Evolutionary conservation across 2,797 vertebrate species (phyloP), one percentile per base, ranked within the genome.

Genomic region (Propithecus deckenii): DNA sequence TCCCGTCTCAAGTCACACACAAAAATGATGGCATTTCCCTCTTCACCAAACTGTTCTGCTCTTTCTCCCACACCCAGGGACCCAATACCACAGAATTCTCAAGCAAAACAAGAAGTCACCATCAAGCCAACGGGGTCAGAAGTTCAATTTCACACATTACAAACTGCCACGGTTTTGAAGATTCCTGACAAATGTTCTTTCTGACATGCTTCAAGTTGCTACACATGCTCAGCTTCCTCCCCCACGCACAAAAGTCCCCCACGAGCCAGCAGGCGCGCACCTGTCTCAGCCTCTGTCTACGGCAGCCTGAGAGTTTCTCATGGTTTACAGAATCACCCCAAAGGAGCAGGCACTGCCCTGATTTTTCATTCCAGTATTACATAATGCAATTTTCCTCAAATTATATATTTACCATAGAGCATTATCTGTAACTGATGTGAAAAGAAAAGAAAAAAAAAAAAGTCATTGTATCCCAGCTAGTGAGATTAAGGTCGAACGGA

Each of bases 131-230:
- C 46, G 20, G 74, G 48, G 78, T 69, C 86, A 67, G 59, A 69
- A 89, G 91, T 89, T 87, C 84, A 50, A 38, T 25, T 83, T 81
- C 55, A 88, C 30, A 80, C 52, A 35, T 63, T 43, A 83, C 38
- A 2, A 30, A 48, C 30, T 7, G 79, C 41, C 80, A 9, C 0
- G n/a, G 78, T 43, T 91, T 88, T 67, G 78, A 93, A 81, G 89
- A 41, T 43, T 38, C 35, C 91, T 88, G 91, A 91, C 94, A 85
- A 93, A 91, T 63, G 93, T 65, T 84, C 63, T 78, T 85, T 55
- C 59, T 69, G 91, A 78, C 43, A 20, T 2, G 46, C 46, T 83
- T 84, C 69, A 12, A 57, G 94, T 4, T 43, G 72, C 85, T 61
- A 38, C 65, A 23, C 17, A 10, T 0, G 32, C 59, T 15, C 1